These are phyloP conservation scores for Epinephelus moara DNA, from an alignment of 2,113 vertebrate genomes.

Conservation along the genomic window DNA sequence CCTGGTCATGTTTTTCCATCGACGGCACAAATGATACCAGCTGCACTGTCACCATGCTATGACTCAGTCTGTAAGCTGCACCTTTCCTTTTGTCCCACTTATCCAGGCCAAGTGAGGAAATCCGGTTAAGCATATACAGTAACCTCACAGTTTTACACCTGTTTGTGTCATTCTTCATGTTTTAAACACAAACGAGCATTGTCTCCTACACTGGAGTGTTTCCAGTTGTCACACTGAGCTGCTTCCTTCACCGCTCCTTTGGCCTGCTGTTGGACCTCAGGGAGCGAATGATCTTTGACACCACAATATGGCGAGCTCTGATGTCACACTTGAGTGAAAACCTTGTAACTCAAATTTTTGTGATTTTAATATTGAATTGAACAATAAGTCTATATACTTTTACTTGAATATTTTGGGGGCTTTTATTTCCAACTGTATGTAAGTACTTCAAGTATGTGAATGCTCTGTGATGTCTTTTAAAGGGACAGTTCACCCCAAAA, in stretches of 20 bases:
- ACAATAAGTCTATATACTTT: background rate
- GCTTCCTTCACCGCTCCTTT: conserved; percentile 65
- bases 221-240: conserved; percentile 72
- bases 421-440: no score
- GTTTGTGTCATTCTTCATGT: conserved; percentile 21
- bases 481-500: no score
- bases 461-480: no score
- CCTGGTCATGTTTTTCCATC: conserved; percentile 3
- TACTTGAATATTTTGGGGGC: no score
- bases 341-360: background rate
- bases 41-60: conserved; percentile 19
- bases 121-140: background rate
- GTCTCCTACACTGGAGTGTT: conserved; percentile 52
- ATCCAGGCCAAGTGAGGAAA: conserved; percentile 21
- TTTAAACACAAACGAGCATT: background rate
- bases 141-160: background rate
- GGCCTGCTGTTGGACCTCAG: conserved; percentile 59
- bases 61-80: conserved; percentile 12
- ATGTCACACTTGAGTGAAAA: conserved; percentile 27
- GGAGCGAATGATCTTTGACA: conserved; percentile 73
- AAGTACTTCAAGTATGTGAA: no score
- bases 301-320: conserved; percentile 70
- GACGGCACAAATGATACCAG: background rate
- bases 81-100: conserved; percentile 32
- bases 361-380: background rate